These are phyloP conservation scores for Arge pagana DNA, from an alignment of 2,888 invertebrate species.

Conservation along the genomic window DNA sequence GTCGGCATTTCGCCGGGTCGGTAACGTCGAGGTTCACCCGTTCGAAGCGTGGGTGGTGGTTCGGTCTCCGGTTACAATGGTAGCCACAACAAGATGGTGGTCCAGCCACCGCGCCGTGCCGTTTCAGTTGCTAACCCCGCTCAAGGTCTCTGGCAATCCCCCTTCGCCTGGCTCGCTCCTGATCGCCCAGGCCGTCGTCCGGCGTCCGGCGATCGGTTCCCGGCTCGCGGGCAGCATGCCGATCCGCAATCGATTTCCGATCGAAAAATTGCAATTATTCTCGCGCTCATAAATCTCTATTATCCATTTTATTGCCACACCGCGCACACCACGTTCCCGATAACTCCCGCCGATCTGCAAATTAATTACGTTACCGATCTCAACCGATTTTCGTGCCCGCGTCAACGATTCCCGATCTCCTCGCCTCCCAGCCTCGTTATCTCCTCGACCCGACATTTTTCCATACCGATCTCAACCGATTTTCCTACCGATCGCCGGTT, in stretches of 20 bases:
- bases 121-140: slow-evolving; percentile 54
- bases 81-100: slow-evolving; percentile 25
- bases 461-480: slow-evolving; percentile 22
- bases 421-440: slow-evolving; percentile 25
- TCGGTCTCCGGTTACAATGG: slow-evolving; percentile 18
- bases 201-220: slow-evolving; percentile 13
- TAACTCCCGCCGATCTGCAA: too few relatives aligned
- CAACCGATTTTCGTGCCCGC: too few relatives aligned
- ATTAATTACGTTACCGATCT: too few relatives aligned
- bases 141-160: slow-evolving; percentile 47
- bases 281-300: too few relatives aligned
- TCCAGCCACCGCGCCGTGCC: slow-evolving; percentile 25
- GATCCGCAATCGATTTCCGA: too few relatives aligned
- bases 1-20: neutral
- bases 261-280: too few relatives aligned
- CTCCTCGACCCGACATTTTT: neutral
- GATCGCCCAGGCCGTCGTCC: too few relatives aligned
- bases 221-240: too few relatives aligned
- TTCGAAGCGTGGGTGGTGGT: slow-evolving; percentile 22
- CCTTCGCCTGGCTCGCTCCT: neutral
- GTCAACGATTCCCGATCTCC: too few relatives aligned
- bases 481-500: slow-evolving; percentile 45
- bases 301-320: too few relatives aligned
- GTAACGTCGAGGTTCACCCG: slow-evolving; percentile 21
- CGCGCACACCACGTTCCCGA: too few relatives aligned